Evolutionary conservation across 2,888 invertebrate species (phyloP), one percentile per base, ranked within the genome.

Genomic region (Meandrusa payeni): DNA sequence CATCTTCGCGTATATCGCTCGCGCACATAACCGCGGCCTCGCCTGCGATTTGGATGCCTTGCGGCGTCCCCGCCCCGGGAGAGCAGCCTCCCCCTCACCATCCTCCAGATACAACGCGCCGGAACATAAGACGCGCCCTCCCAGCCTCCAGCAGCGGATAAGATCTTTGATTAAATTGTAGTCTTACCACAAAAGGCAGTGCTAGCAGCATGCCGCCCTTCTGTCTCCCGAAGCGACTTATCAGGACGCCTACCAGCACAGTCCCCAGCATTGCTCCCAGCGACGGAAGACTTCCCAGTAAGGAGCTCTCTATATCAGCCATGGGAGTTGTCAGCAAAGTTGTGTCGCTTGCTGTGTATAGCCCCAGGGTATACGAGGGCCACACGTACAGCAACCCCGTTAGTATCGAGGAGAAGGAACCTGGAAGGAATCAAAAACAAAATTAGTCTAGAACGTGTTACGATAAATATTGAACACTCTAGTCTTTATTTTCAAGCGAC

Each of bases 251-350:
- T 41, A 79, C 78, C 0, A 88, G 28, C 0, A 86, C 79, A 0
- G 89, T 83, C 0, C 86, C 85, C 0, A 83, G 2, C 50, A 90
- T 75, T 0, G 89, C 91, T 1, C 90, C 89, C 5, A 91, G 54
- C 9, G 89, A 88, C 0, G 91, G 83, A 1, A 89, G 61, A 23
- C 89, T 90, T 0, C 89, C 89, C 2, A 92, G 59, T 72, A 91
- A 79, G 0, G 91, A 89, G 1, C 76, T 69, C 33, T 83, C 83
- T 0, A 86, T 66, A 11, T 79, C 69, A 5, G 82, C 76, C 75
- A 92, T 78, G 0, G 89, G 83, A 0, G 51, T 50, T 0, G 63
- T 61, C 1, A 88, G 70, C 0, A 90, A 60, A 0, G 88, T 88
- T 0, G 85, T 75, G 7, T 69, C 55, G 2, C 66, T 57, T 0